Percentiles rank a stretch among this genome's conserved stretches.
These are phyloP conservation scores for Plecturocebus donacophilus DNA, from an alignment of 2,113 vertebrate genomes.

Conservation along the genomic window DNA sequence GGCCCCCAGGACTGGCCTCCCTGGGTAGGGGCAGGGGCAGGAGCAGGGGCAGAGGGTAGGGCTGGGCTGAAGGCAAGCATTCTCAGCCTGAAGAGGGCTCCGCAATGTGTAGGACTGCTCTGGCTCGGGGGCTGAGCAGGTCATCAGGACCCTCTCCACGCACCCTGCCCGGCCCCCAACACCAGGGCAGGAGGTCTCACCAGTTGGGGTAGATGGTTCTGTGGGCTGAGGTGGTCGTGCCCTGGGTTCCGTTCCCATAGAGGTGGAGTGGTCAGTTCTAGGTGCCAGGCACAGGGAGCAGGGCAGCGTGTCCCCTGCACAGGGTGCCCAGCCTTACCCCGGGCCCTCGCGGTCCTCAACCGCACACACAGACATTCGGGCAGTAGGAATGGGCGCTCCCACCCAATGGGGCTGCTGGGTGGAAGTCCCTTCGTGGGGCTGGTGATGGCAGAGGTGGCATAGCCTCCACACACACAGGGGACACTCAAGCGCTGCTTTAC, in stretches of 20 bases:
- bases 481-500: not conserved
- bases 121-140: not conserved
- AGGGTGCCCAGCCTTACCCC: not conserved
- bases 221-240: not conserved
- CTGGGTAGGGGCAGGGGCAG: not conserved
- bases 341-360: not conserved
- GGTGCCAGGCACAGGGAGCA: not conserved
- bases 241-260: not conserved
- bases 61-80: not conserved
- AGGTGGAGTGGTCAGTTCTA: not conserved
- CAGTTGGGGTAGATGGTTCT: fast-evolving
- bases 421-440: not conserved
- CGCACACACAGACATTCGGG: not conserved
- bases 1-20: not conserved
- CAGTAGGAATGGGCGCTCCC: not conserved
- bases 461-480: not conserved
- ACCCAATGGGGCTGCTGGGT: fast-evolving
- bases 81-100: not conserved
- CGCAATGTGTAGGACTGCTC: no score
- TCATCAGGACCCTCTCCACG: not conserved
- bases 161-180: not conserved
- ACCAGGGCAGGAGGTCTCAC: not conserved
- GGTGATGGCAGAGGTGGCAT: not conserved
- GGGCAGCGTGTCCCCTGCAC: not conserved
- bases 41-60: not conserved